Percentiles rank a stretch among this genome's conserved stretches.
These are phyloP conservation scores for Agelaius phoeniceus DNA, from an alignment of 2,113 vertebrate genomes.

Conservation along the genomic window DNA sequence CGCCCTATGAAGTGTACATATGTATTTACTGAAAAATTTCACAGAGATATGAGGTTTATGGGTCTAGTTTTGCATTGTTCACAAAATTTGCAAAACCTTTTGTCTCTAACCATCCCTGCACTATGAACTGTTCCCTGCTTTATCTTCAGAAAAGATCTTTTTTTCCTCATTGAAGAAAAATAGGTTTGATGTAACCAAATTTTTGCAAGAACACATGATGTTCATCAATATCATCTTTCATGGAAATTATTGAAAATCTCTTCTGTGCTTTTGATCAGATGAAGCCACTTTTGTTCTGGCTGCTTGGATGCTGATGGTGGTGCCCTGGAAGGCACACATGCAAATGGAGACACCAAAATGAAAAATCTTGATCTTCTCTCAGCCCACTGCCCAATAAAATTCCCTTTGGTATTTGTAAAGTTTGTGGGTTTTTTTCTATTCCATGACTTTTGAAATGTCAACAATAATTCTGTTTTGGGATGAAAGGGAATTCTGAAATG, in stretches of 20 bases:
- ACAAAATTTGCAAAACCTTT: not conserved
- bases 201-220: not conserved
- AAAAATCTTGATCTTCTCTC: not conserved
- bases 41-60: not conserved
- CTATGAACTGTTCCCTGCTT: not conserved
- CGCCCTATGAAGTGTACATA: not conserved
- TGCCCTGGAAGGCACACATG: not conserved
- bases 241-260: not conserved
- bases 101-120: not conserved
- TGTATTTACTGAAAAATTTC: not conserved
- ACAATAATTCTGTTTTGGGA: not conserved
- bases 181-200: not conserved
- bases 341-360: not conserved
- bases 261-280: not conserved
- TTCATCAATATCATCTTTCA: not conserved
- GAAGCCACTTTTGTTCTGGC: not conserved
- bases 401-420: not conserved
- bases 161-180: not conserved
- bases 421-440: fast-evolving
- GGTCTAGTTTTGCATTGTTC: not conserved
- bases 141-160: not conserved
- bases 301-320: not conserved
- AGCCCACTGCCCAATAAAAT: not conserved
- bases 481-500: not conserved
- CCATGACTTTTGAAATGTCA: not conserved